These are phyloP conservation scores for Colletes gigas DNA, from an alignment of 1,140 invertebrate species.

Conservation along the genomic window DNA sequence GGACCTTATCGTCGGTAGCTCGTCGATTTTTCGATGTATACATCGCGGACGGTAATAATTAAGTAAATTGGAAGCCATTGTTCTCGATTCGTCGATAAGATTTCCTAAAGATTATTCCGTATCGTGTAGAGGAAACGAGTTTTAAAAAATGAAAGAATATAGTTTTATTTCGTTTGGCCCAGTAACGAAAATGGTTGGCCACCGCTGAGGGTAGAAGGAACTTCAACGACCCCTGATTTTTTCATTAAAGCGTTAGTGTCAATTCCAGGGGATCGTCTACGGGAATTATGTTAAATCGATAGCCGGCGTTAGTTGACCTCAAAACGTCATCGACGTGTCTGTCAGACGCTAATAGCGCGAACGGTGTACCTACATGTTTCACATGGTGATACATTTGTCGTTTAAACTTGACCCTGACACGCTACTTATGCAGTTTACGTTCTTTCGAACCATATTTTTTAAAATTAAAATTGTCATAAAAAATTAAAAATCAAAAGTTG, in stretches of 20 bases:
- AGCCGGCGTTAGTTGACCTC: conserved; percentile 41
- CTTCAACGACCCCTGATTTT: not conserved
- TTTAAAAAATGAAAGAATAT: too few species aligned
- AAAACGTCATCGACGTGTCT: conserved; percentile 34
- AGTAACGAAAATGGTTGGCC: too few species aligned
- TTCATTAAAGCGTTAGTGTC: conserved; percentile 8
- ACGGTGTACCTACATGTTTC: not conserved
- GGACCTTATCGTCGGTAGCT: not conserved
- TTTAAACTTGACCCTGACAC: conserved; percentile 24
- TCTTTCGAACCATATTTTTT: too few species aligned
- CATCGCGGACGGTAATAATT: not conserved
- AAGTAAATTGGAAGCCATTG: not conserved
- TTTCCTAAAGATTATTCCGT: too few species aligned
- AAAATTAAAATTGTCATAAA: too few species aligned
- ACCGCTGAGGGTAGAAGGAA: not conserved
- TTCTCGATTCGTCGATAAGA: not conserved
- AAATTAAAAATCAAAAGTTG: too few species aligned
- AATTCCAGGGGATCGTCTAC: conserved; percentile 14
- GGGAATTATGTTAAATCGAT: conserved; percentile 38
- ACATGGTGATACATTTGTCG: not conserved
- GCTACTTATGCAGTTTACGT: too few species aligned
- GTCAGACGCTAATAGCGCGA: conserved; percentile 8
- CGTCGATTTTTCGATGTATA: not conserved
- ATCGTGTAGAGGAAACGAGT: too few species aligned
- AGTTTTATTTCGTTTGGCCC: too few species aligned